Evolutionary conservation across 2,797 vertebrate genomes (phyloP).

Genomic region (Danio aesculapii): DNA sequence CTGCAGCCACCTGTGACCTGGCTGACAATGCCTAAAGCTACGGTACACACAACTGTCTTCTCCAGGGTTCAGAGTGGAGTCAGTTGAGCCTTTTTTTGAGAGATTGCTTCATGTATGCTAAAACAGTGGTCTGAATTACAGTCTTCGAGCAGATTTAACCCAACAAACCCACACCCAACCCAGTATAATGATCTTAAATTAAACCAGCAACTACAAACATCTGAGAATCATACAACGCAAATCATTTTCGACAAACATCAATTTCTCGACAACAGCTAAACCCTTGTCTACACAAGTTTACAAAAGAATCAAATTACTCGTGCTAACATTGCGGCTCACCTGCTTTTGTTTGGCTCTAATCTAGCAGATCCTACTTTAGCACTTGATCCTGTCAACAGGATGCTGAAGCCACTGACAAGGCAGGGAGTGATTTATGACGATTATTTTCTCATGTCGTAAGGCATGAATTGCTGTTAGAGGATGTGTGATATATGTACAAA

Average conservation of each 20-base stretch:
- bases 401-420: constrained; percentile 55
- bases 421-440: constrained; percentile 67
- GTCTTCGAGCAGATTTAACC: constrained; percentile 6
- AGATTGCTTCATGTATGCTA: constrained; percentile 20
- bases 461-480: constrained; percentile 36
- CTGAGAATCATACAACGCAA: constrained; percentile 11
- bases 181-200: constrained; percentile 24
- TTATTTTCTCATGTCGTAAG: constrained; percentile 40
- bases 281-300: constrained; percentile 49
- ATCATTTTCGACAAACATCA: constrained; percentile 43
- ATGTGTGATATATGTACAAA: constrained; percentile 36
- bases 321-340: constrained; percentile 61
- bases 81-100: background rate
- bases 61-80: background rate
- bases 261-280: constrained; percentile 22
- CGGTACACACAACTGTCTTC: constrained; percentile 21
- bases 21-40: background rate
- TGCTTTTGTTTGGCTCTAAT: constrained; percentile 48
- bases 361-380: constrained; percentile 63
- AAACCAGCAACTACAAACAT: constrained; percentile 8
- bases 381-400: constrained; percentile 62
- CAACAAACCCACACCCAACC: constrained; percentile 33
- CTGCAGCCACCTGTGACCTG: constrained; percentile 9
- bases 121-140: constrained; percentile 22
- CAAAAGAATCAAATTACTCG: constrained; percentile 61